Base-by-base conservation (phyloP, 1,140 invertebrate genomes). In the Anoplophora glabripennis region DNA sequence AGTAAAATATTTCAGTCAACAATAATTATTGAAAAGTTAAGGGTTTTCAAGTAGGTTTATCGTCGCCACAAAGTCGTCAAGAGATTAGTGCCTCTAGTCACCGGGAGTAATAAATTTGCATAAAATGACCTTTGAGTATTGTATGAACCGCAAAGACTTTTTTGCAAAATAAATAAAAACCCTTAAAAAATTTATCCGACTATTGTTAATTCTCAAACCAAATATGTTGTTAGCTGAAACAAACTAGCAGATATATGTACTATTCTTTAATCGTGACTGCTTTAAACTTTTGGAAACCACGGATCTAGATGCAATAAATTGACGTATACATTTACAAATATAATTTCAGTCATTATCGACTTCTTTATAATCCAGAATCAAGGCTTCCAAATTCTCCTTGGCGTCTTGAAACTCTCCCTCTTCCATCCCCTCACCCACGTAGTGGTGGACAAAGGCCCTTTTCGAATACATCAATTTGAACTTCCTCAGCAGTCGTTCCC, bases 341-440 rank as follows among this genome's bases (percentile, higher is more conserved):
- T 54, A 62, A 51, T 46, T 28, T 53, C 54, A 11, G 14, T 40
- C 11, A 40, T 2, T 48, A 65, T 80, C 79, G 1, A 81, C 79
- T 64, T 86, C 84, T 62, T 75, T 80, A 59, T 84, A 86, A 75
- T 90, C 88, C 69, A 83, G 81, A 65, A 87, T 81, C 18, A 90
- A 75, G 11, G 87, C 83, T 52, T 83, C 83, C 58, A 90, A 74
- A 75, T 92, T 87, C 58, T 88, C 83, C 28, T 86, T 72, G 9
- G 89, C 89, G 65, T 90, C 88, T 9, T 80, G 59, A 64, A 86
- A 85, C 69, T 87, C 85, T 7, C 79, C 81, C 75, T 92, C 89
- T 74, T 92, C 89, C 81, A 92, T 84, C 49, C 89, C 89, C 80
- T 90, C 89, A 5, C 87, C 87, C 8, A 92, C 78, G 68, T 86